Evolutionary conservation across 2,113 vertebrate species (phyloP).

Genomic region (Anarrhichthys ocellatus): DNA sequence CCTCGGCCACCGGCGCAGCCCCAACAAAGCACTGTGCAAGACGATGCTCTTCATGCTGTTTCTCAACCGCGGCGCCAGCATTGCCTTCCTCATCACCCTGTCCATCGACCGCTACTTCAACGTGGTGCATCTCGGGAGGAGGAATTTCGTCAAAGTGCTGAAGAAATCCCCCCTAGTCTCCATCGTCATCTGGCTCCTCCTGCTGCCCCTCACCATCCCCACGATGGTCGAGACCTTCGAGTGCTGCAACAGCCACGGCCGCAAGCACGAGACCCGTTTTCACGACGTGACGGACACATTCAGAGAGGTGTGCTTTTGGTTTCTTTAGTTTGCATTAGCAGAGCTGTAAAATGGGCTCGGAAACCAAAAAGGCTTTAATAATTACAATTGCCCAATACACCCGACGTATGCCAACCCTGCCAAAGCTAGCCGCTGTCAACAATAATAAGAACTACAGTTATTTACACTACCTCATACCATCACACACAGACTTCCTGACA

Average conservation of each 20-base stretch:
- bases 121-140: slow-evolving; percentile 81
- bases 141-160: slow-evolving; percentile 72
- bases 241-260: slow-evolving; percentile 78
- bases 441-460: neutral
- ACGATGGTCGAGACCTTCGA: slow-evolving; percentile 77
- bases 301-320: slow-evolving; percentile 59
- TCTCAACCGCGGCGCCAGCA: slow-evolving; percentile 84
- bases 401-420: neutral
- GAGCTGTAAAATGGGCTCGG: neutral
- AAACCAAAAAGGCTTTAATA: neutral
- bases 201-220: slow-evolving; percentile 77
- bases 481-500: neutral
- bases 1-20: slow-evolving; percentile 68
- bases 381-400: neutral
- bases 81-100: slow-evolving; percentile 83
- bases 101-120: slow-evolving; percentile 85
- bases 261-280: fast-evolving
- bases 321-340: neutral
- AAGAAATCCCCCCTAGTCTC: slow-evolving; percentile 70
- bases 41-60: slow-evolving; percentile 83
- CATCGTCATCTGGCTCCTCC: slow-evolving; percentile 79
- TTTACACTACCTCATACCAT: neutral
- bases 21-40: slow-evolving; percentile 61
- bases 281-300: slow-evolving; percentile 56
- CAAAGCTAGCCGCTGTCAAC: neutral